A percentile compares a stretch with the other conserved stretches of the same genome.
Evolutionary conservation across 2,113 vertebrate genomes (phyloP).

Genomic region (Neopipo cinnamomea): DNA sequence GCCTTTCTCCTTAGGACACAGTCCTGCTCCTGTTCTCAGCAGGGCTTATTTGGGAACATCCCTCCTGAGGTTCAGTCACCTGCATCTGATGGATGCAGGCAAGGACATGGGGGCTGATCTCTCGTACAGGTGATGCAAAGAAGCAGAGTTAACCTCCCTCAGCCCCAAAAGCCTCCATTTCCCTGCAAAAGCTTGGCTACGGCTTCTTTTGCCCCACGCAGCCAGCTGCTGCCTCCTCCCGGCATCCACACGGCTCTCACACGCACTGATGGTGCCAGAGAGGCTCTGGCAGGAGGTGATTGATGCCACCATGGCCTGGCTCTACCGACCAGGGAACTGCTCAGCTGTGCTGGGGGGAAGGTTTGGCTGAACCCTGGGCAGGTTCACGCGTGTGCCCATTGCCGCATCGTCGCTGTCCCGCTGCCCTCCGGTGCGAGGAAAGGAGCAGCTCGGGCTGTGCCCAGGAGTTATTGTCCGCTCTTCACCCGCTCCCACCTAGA

Average conservation of each 20-base stretch:
- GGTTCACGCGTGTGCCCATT: neutral
- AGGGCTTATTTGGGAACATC: neutral
- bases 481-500: slow-evolving; percentile 20
- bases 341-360: neutral
- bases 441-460: neutral
- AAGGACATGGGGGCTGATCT: neutral
- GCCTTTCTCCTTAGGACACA: neutral
- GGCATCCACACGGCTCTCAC: neutral
- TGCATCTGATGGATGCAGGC: slow-evolving; percentile 3
- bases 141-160: neutral
- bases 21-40: rapidly evolving
- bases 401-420: neutral
- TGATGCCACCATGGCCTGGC: neutral
- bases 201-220: slow-evolving; percentile 21
- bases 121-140: neutral
- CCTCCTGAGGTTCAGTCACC: neutral
- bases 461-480: slow-evolving; percentile 61
- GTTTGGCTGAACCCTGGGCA: neutral
- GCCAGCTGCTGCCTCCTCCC: neutral
- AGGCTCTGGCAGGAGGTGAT: neutral
- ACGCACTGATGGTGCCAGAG: rapidly evolving
- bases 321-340: neutral
- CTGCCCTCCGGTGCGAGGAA: neutral
- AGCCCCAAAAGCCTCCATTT: neutral
- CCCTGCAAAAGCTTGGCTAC: slow-evolving; percentile 48